Percentiles rank a stretch among this genome's conserved stretches.
These are phyloP conservation scores for Chrysaora quinquecirrha DNA, from an alignment of 30 jellyfish, hydroid and myxozoan species.

Conservation along the genomic window DNA sequence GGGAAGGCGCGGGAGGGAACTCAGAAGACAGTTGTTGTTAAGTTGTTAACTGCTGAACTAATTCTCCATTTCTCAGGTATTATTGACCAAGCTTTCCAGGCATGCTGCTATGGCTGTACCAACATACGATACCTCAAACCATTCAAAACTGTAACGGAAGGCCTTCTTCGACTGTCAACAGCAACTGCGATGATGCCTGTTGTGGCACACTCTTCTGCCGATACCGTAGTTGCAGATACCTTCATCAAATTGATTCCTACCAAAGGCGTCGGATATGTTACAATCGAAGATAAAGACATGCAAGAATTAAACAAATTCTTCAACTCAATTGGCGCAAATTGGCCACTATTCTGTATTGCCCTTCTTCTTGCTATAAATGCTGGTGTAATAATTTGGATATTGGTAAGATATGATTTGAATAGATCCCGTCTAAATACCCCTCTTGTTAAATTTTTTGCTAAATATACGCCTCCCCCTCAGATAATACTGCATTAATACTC, in stretches of 20 bases:
- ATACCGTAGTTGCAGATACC: constrained; percentile 3
- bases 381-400: constrained; percentile 51
- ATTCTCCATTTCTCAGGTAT: too few species aligned
- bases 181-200: constrained; percentile 28
- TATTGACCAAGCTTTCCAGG: constrained; percentile 19
- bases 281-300: constrained; percentile 20
- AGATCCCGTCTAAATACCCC: too few species aligned
- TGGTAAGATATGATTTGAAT: constrained; percentile 53
- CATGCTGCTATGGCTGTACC: constrained; percentile 57
- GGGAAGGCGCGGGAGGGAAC: too few species aligned
- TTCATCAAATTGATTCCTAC: constrained; percentile 27
- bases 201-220: constrained; percentile 13
- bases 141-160: constrained; percentile 25
- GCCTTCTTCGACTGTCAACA: background rate
- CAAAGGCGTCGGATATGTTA: constrained; percentile 34
- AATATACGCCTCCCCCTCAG: too few species aligned
- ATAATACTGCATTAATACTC: too few species aligned
- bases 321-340: constrained; percentile 43
- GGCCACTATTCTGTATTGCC: constrained; percentile 51
- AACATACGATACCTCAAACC: constrained; percentile 45
- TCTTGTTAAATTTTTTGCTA: too few species aligned
- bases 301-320: constrained; percentile 18
- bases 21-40: too few species aligned
- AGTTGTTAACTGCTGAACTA: too few species aligned
- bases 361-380: constrained; percentile 59